A percentile compares a stretch with the other conserved stretches of the same genome.
These are phyloP conservation scores for Coilia nasus DNA, from an alignment of 2,797 vertebrate species.

Conservation along the genomic window DNA sequence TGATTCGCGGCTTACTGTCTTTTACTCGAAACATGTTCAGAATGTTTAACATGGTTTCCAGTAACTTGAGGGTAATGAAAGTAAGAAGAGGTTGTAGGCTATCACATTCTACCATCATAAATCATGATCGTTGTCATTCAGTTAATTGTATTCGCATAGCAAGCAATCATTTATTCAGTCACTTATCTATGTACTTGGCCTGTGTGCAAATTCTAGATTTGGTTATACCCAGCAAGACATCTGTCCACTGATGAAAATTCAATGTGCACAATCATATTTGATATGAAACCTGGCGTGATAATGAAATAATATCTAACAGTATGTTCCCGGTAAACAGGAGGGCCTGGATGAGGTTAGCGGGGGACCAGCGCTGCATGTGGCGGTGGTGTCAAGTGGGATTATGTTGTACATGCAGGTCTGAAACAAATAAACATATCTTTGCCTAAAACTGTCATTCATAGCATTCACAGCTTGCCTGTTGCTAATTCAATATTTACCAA, in stretches of 20 bases:
- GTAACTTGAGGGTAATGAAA: not conserved
- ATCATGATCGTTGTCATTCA: not conserved
- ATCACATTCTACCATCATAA: no score
- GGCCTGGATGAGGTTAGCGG: not conserved
- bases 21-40: not conserved
- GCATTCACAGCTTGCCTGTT: not conserved
- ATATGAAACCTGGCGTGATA: conserved; percentile 62
- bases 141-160: not conserved
- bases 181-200: not conserved
- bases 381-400: conserved; percentile 4
- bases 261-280: conserved; percentile 69
- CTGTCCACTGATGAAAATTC: conserved; percentile 61
- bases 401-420: not conserved
- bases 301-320: conserved; percentile 47
- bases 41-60: not conserved
- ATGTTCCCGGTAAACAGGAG: conserved; percentile 2
- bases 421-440: conserved; percentile 4
- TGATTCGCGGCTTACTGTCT: not conserved
- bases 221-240: conserved; percentile 64
- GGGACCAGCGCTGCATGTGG: not conserved
- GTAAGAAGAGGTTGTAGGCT: not conserved
- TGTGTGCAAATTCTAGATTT: not conserved
- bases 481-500: not conserved
- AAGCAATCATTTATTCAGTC: not conserved
- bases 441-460: not conserved